Percentiles rank a stretch among this genome's conserved stretches.
These are phyloP conservation scores for Drosophila kuntzei DNA, from an alignment of 2,888 invertebrate species.

Conservation along the genomic window DNA sequence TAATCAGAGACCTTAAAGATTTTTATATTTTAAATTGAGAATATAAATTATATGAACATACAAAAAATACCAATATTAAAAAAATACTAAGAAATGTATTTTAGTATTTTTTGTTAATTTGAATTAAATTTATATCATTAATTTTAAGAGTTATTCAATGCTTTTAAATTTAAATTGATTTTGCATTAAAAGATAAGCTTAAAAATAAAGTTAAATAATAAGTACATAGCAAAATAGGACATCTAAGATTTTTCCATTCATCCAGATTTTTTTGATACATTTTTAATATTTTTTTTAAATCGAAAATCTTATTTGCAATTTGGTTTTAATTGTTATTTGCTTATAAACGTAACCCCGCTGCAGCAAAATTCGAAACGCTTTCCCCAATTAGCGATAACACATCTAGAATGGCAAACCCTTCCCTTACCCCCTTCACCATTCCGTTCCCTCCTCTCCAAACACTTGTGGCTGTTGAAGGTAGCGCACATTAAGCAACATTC, in stretches of 20 bases:
- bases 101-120: not conserved
- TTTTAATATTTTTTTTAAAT: constrained; percentile 7
- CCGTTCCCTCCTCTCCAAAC: not conserved
- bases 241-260: too few species aligned
- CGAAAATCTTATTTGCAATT: constrained; percentile 29
- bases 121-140: too few species aligned
- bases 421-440: not conserved
- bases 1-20: not conserved
- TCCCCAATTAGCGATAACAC: constrained; percentile 76
- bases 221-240: too few species aligned
- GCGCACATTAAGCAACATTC: constrained; percentile 74
- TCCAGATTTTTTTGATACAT: constrained; percentile 39
- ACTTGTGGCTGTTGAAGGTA: constrained; percentile 23
- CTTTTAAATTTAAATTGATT: too few species aligned
- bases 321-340: constrained; percentile 69
- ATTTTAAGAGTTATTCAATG: too few species aligned
- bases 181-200: too few species aligned
- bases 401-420: constrained; percentile 51
- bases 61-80: not conserved
- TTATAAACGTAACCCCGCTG: constrained; percentile 37
- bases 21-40: not conserved
- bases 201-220: too few species aligned
- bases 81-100: not conserved
- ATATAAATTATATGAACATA: too few species aligned
- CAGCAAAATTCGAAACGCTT: constrained; percentile 47